A percentile compares a stretch with the other conserved stretches of the same genome.
Evolutionary conservation across 2,888 invertebrate genomes (phyloP).

Genomic region (Melieria picta): DNA sequence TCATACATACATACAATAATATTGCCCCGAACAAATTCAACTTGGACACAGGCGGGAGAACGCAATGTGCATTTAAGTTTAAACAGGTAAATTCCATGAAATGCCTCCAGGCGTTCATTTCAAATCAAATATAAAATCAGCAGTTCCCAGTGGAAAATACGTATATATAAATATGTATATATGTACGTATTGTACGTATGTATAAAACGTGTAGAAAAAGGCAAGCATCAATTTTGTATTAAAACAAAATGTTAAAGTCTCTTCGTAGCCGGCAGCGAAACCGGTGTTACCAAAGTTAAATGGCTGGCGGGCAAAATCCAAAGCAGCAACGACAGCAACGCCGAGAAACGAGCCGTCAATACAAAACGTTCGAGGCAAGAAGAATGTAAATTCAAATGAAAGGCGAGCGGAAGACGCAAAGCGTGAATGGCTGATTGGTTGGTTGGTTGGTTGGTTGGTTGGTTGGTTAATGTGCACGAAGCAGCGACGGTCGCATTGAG

Average conservation of each 20-base stretch:
- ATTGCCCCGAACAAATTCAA: slow-evolving; percentile 30
- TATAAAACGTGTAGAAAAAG: slow-evolving; percentile 26
- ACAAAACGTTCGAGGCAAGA: too few relatives aligned
- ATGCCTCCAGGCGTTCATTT: slow-evolving; percentile 27
- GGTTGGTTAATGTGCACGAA: too few relatives aligned
- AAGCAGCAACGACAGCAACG: slow-evolving; percentile 2
- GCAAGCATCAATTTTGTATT: slow-evolving; percentile 28
- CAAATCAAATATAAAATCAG: slow-evolving; percentile 32
- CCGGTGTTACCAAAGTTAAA: slow-evolving; percentile 35
- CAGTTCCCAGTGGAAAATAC: background rate
- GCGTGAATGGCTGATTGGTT: too few relatives aligned
- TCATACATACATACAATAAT: slow-evolving; percentile 19
- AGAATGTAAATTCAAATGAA: too few relatives aligned
- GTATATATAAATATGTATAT: slow-evolving; percentile 23
- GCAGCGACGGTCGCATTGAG: too few relatives aligned
- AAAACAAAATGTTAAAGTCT: slow-evolving; percentile 27
- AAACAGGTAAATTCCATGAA: slow-evolving; percentile 31
- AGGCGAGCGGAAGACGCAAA: too few relatives aligned
- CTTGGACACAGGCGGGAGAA: slow-evolving; percentile 13
- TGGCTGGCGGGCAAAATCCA: slow-evolving; percentile 11
- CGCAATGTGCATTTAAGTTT: slow-evolving; percentile 25
- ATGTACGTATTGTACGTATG: slow-evolving; percentile 24
- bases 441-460: too few relatives aligned
- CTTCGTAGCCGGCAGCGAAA: slow-evolving; percentile 31
- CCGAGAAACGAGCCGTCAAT: too few relatives aligned